phyloP scores from a whole-genome alignment of 92 coral and sea anemone species.

The Palythoa heliodiscus region DNA sequence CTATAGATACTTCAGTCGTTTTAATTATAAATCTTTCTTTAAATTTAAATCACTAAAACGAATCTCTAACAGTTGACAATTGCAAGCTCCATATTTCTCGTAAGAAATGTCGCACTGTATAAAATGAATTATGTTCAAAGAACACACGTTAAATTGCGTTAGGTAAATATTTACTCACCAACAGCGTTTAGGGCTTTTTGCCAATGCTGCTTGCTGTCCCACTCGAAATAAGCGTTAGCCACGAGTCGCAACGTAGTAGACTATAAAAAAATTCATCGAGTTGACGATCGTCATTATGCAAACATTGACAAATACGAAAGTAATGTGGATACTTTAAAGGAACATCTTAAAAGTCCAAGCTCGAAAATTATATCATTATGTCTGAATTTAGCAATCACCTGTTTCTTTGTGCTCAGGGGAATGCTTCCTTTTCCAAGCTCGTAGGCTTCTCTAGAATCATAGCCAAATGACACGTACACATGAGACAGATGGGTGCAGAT shows the following conservation, averaged over 20 bases:
- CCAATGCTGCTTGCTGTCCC: slow-evolving; percentile 85
- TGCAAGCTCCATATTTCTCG: neutral
- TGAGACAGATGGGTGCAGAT: too few relatives aligned
- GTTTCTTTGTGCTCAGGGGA: slow-evolving; percentile 75
- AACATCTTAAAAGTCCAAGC: too few relatives aligned
- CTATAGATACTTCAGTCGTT: too few relatives aligned
- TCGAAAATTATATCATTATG: too few relatives aligned
- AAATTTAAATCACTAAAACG: too few relatives aligned
- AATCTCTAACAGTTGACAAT: neutral
- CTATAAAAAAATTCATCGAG: slow-evolving; percentile 24
- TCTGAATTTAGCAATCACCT: slow-evolving; percentile 52
- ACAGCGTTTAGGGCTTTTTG: slow-evolving; percentile 94
- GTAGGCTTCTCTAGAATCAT: slow-evolving; percentile 71
- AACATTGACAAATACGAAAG: too few relatives aligned
- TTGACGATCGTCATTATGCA: neutral
- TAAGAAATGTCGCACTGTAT: neutral
- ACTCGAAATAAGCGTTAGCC: slow-evolving; percentile 95
- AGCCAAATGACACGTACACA: too few relatives aligned
- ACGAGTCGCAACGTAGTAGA: slow-evolving; percentile 89
- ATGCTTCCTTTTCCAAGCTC: slow-evolving; percentile 89
- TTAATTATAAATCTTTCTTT: too few relatives aligned
- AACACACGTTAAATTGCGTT: too few relatives aligned
- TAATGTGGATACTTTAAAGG: too few relatives aligned
- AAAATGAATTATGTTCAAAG: neutral
- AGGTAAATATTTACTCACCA: slow-evolving; percentile 54